phyloP scores from a whole-genome alignment of 2,888 invertebrate species.

The Nycteola revayana region DNA sequence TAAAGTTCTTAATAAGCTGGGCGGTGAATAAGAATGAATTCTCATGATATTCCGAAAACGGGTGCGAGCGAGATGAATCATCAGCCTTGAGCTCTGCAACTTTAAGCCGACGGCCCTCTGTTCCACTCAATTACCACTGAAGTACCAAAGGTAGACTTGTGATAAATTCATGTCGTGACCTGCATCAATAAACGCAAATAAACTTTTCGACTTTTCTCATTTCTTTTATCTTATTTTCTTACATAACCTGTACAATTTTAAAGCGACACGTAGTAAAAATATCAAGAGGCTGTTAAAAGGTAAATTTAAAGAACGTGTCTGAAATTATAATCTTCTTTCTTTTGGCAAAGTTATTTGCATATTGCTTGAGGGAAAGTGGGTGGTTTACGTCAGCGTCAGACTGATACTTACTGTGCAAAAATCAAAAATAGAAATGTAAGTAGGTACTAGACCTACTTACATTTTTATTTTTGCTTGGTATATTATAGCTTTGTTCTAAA shows the following conservation, averaged over 20 bases:
- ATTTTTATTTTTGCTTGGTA: too few species aligned
- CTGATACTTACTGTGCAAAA: conserved; percentile 11
- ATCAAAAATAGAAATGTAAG: too few species aligned
- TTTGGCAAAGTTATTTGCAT: conserved; percentile 53
- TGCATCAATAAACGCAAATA: conserved; percentile 60
- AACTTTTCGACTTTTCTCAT: conserved; percentile 57
- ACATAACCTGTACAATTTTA: conserved; percentile 49
- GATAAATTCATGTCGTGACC: conserved; percentile 68
- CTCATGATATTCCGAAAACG: conserved; percentile 8
- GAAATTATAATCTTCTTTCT: conserved; percentile 60
- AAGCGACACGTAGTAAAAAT: conserved; percentile 69
- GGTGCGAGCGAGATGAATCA: conserved; percentile 25
- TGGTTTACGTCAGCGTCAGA: conserved; percentile 17
- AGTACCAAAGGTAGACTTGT: conserved; percentile 60
- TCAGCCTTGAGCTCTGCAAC: conserved; percentile 24
- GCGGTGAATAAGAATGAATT: conserved; percentile 15
- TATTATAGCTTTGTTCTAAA: too few species aligned
- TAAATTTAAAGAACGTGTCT: conserved; percentile 70
- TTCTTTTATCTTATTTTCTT: conserved; percentile 58
- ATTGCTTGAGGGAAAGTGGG: conserved; percentile 35
- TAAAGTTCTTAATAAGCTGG: conserved; percentile 9
- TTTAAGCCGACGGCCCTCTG: conserved; percentile 45
- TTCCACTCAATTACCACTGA: conserved; percentile 58
- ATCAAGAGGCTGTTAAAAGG: conserved; percentile 69
- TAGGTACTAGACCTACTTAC: too few species aligned